phyloP scores from a whole-genome alignment of 2,113 vertebrate species.

The Camelus bactrianus region DNA sequence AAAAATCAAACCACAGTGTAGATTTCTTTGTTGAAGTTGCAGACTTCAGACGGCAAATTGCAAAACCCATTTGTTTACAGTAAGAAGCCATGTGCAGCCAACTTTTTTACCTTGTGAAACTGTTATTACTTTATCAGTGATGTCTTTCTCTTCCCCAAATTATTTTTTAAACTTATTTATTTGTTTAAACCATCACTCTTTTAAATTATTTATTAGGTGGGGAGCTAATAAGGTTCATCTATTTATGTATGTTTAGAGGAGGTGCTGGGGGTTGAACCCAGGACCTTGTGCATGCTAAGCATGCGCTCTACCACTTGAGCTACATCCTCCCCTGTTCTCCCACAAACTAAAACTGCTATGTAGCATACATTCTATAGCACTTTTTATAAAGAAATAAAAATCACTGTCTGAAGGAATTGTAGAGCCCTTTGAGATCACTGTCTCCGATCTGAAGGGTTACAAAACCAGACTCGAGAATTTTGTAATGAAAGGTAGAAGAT shows the following conservation, averaged over 20 bases:
- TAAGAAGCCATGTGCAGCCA: neutral
- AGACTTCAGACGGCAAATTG: slow-evolving; percentile 20
- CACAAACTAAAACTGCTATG: neutral
- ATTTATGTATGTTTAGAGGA: no score
- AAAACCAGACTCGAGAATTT: neutral
- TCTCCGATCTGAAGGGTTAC: neutral
- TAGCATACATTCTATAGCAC: neutral
- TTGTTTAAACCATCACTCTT: no score
- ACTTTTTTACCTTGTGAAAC: neutral
- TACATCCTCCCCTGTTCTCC: neutral
- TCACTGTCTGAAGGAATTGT: neutral
- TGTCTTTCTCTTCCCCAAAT: neutral
- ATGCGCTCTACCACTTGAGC: no score
- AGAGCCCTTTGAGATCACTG: neutral
- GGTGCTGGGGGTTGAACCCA: no score
- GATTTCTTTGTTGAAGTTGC: neutral
- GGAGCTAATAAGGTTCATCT: no score
- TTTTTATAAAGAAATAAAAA: slow-evolving; percentile 53
- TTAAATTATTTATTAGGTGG: no score
- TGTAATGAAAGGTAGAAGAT: neutral
- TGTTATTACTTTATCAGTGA: neutral
- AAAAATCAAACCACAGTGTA: neutral
- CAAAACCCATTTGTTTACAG: neutral
- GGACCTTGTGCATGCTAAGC: no score
- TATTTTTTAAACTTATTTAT: no score